Conservation (phyloP, 2,113 vertebrate genomes). For the Acanthisitta chloris region DNA sequence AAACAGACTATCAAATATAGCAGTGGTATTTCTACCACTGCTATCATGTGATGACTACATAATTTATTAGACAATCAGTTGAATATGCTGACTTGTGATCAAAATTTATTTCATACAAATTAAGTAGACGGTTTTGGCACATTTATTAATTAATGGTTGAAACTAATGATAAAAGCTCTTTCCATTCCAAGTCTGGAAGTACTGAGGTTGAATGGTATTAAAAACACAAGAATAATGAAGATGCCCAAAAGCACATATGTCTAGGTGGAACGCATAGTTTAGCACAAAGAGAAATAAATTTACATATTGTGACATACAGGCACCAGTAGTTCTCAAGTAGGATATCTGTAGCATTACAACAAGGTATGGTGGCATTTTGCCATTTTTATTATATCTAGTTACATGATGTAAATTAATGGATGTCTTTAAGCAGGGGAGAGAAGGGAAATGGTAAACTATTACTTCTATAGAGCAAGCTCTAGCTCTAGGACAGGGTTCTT, state of each 20-base stretch:
- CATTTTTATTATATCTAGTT: neutral
- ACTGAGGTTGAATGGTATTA: neutral
- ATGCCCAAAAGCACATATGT: neutral
- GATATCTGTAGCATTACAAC: neutral
- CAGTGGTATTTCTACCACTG: neutral
- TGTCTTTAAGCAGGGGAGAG: neutral
- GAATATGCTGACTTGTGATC: neutral
- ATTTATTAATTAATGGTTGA: neutral
- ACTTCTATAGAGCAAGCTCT: neutral
- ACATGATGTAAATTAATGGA: neutral
- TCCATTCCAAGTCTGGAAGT: neutral
- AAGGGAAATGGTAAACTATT: neutral
- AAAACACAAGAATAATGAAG: neutral
- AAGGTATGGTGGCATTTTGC: neutral
- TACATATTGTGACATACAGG: neutral
- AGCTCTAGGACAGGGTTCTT: neutral
- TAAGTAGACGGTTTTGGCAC: neutral
- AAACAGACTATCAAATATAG: neutral
- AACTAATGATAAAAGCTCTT: neutral
- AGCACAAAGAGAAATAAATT: neutral
- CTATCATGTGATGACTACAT: neutral
- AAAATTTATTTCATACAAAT: neutral
- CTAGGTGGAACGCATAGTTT: rapidly evolving
- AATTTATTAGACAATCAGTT: neutral
- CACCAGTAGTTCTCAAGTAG: neutral